A percentile compares a stretch with the other conserved stretches of the same genome.
These are phyloP conservation scores for Pachyrhynchus sulphureomaculatus DNA, from an alignment of 1,140 invertebrate species.

Conservation along the genomic window DNA sequence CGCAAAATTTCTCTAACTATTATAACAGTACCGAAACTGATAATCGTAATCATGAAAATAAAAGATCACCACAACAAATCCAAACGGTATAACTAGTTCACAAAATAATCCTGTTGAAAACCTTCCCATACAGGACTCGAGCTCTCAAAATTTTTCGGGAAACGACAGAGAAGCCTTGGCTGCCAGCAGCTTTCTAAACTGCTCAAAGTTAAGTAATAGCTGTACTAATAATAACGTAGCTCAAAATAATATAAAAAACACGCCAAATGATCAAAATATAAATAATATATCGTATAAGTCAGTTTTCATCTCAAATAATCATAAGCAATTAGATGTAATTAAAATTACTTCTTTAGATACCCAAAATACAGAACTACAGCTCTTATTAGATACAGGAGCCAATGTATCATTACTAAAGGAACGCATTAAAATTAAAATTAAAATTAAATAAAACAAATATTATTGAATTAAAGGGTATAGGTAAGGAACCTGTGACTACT, in stretches of 20 bases:
- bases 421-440: neutral
- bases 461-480: neutral
- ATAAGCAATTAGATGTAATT: neutral
- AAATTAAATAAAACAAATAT: neutral
- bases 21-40: no score
- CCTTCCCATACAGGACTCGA: no score
- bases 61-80: no score
- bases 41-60: no score
- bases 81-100: no score
- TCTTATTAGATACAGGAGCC: neutral
- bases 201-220: neutral
- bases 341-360: neutral
- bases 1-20: no score
- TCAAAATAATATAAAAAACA: neutral
- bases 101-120: no score
- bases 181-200: neutral
- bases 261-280: neutral
- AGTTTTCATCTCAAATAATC: neutral
- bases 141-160: no score
- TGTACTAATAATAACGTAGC: no score
- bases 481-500: neutral
- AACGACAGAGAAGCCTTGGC: neutral
- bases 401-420: neutral
- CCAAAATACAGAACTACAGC: neutral
- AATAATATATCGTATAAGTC: neutral